These are phyloP conservation scores for Meteorus sp. DNA, from an alignment of 1,140 invertebrate genomes.

Conservation along the genomic window DNA sequence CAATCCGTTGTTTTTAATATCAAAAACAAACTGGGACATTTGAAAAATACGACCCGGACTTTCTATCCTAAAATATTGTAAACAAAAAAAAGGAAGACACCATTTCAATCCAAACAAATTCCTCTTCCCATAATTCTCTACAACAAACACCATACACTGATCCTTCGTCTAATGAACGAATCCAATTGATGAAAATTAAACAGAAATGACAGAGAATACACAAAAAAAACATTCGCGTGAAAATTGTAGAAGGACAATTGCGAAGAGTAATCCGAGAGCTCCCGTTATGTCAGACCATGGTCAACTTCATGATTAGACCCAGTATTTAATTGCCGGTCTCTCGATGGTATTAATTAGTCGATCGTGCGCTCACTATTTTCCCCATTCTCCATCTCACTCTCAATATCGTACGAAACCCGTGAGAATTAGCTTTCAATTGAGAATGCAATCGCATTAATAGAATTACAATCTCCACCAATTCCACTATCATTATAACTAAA, in stretches of 20 bases:
- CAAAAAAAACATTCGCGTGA: background rate
- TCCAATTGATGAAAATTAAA: background rate
- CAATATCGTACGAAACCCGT: background rate
- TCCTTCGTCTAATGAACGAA: too few species aligned
- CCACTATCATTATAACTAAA: background rate
- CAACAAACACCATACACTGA: too few species aligned
- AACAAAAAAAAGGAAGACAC: too few species aligned
- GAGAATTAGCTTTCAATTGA: constrained; percentile 12
- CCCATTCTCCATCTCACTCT: too few species aligned
- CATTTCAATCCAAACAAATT: too few species aligned
- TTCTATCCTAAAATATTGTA: too few species aligned
- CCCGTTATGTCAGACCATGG: constrained; percentile 4
- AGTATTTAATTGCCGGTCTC: constrained; percentile 4
- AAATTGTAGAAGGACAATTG: constrained; percentile 2
- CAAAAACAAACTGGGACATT: too few species aligned
- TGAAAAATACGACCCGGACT: too few species aligned
- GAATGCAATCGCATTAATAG: background rate
- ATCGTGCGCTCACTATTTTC: too few species aligned
- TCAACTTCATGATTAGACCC: constrained; percentile 13
- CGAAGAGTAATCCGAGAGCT: background rate
- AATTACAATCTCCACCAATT: background rate
- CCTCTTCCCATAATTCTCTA: too few species aligned
- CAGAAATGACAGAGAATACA: background rate
- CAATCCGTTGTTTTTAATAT: too few species aligned
- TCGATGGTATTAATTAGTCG: constrained; percentile 9